Base-by-base conservation (phyloP, 2,113 vertebrate genomes). In the Leptosomus discolor region DNA sequence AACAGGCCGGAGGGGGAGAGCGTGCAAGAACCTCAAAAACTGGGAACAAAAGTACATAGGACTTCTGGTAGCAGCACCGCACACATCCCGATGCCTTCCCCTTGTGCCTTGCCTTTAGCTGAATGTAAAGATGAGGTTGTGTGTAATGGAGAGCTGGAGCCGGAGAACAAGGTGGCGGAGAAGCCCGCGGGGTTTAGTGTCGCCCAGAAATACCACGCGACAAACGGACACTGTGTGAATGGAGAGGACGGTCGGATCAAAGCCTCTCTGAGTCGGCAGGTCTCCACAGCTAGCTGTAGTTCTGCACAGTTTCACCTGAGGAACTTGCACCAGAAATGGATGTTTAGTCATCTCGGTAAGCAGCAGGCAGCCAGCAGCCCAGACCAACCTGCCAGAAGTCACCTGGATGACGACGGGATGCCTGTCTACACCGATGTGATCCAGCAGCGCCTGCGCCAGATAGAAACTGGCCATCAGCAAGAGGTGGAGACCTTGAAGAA, bases 401-500 rank as follows among this genome's bases (percentile, higher is more conserved):
- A 99, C 94, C 97, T 99, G 92, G 99, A 99, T 0, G 99, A 99
- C 0, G 99, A 99, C 1, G 99, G 99, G 58, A 98, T 99, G 97
- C 98, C 99, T 0, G 96, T 99, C 43, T 99, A 99, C 98, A 98
- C 97, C 0, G 99, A 99, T 4, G 97, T 97, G 6, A 98, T 99
- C 96, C 99, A 99, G 92, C 99, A 99, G 97, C 98, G 99, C 86
- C 97, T 99, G 95, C 98, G 99, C 43, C 99, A 99, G 98, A 99
- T 99, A 4, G 99, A 99, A 94, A 99, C 98, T 0, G 99, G 99
- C 6, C 99, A 99, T 85, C 99, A 99, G 97, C 98, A 99, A 84
- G 99, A 99, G 92, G 99, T 99, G 94, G 99, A 99, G 97, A 99
- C 98, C 12, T 96, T 99, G 92, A 99, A 99, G 98, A 99, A 99